phyloP scores from a whole-genome alignment of 1,140 invertebrate species.

The Magallana gigas region DNA sequence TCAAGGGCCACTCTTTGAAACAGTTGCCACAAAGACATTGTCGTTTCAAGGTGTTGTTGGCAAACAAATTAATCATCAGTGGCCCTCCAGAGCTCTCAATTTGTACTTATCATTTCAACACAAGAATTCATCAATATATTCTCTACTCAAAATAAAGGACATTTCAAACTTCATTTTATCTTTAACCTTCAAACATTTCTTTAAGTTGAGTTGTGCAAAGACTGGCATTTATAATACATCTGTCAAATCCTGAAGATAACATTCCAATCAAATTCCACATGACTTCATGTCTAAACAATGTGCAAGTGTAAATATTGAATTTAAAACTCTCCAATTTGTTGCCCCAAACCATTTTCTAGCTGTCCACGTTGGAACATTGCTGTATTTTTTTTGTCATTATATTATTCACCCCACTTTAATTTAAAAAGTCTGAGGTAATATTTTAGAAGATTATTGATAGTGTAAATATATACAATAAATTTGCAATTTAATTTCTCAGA shows the following conservation, averaged over 20 bases:
- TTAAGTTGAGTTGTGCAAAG: not conserved
- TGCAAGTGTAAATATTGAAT: not conserved
- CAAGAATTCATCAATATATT: not conserved
- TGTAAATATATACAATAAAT: not conserved
- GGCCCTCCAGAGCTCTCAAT: not conserved
- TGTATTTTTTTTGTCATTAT: not conserved
- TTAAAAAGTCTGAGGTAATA: not conserved
- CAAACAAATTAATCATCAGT: not conserved
- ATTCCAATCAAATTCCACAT: not conserved
- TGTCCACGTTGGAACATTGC: not conserved
- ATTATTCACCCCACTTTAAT: not conserved
- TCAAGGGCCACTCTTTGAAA: not conserved
- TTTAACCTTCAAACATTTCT: not conserved
- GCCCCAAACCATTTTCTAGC: not conserved
- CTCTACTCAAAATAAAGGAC: not conserved
- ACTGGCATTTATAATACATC: slow-evolving; percentile 12
- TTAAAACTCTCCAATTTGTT: not conserved
- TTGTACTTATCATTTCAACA: not conserved
- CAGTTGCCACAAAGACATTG: not conserved
- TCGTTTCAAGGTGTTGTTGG: not conserved
- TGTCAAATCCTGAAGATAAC: not conserved
- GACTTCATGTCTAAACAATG: slow-evolving; percentile 9
- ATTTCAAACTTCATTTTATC: slow-evolving; percentile 20
- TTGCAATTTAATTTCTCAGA: too few species aligned
- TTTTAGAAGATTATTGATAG: not conserved